A percentile compares a stretch with the other conserved stretches of the same genome.
phyloP scores from a whole-genome alignment of 2,888 invertebrate genomes.

The Calameuta idolon region DNA sequence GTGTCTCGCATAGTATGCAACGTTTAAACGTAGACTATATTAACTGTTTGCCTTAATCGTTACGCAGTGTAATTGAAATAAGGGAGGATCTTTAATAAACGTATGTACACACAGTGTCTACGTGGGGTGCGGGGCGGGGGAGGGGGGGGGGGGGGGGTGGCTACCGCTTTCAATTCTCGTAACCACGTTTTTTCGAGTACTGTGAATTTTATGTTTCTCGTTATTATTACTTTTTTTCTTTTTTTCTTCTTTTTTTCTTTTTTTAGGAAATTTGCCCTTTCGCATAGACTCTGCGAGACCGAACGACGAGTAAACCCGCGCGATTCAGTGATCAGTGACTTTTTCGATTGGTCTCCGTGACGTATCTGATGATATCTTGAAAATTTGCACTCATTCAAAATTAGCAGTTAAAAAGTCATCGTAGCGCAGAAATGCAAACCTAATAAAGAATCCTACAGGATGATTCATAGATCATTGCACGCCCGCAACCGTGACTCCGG shows the following conservation, averaged over 20 bases:
- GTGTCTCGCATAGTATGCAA: slow-evolving; percentile 1
- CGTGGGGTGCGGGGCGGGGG: too few relatives aligned
- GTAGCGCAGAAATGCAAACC: not conserved
- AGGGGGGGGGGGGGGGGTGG: too few relatives aligned
- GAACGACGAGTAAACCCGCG: too few relatives aligned
- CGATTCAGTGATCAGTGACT: too few relatives aligned
- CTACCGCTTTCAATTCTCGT: not conserved
- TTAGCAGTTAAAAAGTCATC: not conserved
- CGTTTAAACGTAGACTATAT: slow-evolving; percentile 21
- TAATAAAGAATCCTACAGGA: not conserved
- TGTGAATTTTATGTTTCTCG: not conserved
- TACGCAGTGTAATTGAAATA: slow-evolving; percentile 10
- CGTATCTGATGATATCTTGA: not conserved
- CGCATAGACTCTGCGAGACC: too few relatives aligned
- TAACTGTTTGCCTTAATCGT: slow-evolving; percentile 7
- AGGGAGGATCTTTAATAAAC: not conserved
- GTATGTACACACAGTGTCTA: slow-evolving; percentile 18
- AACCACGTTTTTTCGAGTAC: not conserved
- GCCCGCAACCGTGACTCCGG: not conserved
- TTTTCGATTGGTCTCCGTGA: too few relatives aligned
- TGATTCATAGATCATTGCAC: not conserved
- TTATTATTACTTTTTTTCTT: not conserved
- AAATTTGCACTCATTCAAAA: not conserved
- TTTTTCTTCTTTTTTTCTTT: too few relatives aligned
- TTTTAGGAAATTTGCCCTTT: too few relatives aligned